Evolutionary conservation across 2,797 vertebrate genomes (phyloP), one percentile per base, ranked within the genome.

Genomic region (Falco concolor): DNA sequence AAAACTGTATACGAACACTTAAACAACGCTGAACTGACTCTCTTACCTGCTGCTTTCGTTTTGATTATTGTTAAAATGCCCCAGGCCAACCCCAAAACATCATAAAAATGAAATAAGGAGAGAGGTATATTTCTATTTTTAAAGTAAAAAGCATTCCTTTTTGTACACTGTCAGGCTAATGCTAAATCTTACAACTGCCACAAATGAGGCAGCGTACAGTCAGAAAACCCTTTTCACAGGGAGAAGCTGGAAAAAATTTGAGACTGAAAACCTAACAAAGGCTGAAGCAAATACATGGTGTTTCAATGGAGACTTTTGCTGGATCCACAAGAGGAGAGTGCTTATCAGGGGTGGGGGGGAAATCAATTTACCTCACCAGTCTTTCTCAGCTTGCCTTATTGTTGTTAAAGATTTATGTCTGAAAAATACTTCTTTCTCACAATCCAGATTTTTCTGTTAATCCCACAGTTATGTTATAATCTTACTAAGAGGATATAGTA

Each of bases 401-500:
- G 49, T 93, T 95, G 47, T 93, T 89, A 42, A 94, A 95, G 84
- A 85, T 92, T 87, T 92, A 53, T 78, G 81, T 69, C 90, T 87
- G 78, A 89, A 90, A 89, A 89, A 78, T 87, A 57, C 34, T 86
- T 91, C 84, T 80, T 93, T 76, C 72, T 92, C 64, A 72, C 77
- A 87, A 34, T 87, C 82, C 70, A 92, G 84, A 79, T 95, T 94
- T 84, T 92, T 49, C 36, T 75, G 47, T 70, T 96, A 95, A 92
- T 96, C 92, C 91, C 22, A 38, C 84, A 76, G 90, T 96, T 78
- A 94, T 84, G 67, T 97, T 92, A 76, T 84, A 94, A 88, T 95
- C 88, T 92, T 94, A 24, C 86, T 96, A 97, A 97, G 90, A 94
- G 95, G 95, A 94, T 95, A 86, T 57, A 93, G 65, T 93, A 78